phyloP scores from a whole-genome alignment of 1,140 invertebrate genomes.

The Berghia stephanieae region DNA sequence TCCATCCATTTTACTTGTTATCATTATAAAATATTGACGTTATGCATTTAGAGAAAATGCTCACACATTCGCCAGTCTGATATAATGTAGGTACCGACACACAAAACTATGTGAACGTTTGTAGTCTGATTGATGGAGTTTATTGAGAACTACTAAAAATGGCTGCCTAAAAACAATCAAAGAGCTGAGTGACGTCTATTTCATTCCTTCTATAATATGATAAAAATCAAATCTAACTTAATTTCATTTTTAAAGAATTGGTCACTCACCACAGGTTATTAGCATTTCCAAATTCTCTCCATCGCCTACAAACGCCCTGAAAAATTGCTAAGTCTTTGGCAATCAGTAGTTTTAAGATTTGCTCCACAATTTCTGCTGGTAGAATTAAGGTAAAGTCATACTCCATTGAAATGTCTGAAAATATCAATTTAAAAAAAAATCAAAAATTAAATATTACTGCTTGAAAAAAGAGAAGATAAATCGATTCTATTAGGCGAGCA shows the following conservation, averaged over 20 bases:
- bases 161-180: too few relatives aligned
- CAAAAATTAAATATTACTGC: too few relatives aligned
- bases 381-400: constrained; percentile 40
- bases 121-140: too few relatives aligned
- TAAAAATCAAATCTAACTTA: background rate
- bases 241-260: background rate
- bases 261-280: constrained; percentile 45
- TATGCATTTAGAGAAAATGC: background rate
- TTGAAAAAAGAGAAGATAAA: too few relatives aligned
- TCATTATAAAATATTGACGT: too few relatives aligned
- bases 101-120: too few relatives aligned
- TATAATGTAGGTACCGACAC: too few relatives aligned
- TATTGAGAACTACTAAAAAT: too few relatives aligned
- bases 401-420: background rate
- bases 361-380: constrained; percentile 46
- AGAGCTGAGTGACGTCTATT: too few relatives aligned
- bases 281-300: constrained; percentile 47
- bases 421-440: too few relatives aligned
- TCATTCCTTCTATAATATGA: background rate
- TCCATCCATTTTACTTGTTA: background rate
- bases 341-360: constrained; percentile 42
- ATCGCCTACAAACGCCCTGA: constrained; percentile 38
- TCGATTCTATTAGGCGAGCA: too few relatives aligned
- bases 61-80: too few relatives aligned
- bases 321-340: constrained; percentile 42